These are phyloP conservation scores for Ageneiosus marmoratus DNA, from an alignment of 2,113 vertebrate species.

Conservation along the genomic window DNA sequence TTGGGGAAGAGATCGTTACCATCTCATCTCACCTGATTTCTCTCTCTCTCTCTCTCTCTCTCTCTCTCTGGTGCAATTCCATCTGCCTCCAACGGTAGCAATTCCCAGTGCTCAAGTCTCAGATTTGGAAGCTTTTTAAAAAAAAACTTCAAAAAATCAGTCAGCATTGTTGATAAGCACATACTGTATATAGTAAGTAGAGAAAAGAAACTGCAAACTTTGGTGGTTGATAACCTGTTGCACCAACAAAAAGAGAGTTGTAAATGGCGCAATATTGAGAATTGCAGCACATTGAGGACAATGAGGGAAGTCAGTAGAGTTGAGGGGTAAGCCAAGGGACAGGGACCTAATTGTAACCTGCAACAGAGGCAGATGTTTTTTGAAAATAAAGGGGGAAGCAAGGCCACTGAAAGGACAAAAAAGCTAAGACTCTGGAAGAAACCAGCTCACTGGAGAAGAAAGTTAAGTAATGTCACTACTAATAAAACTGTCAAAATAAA, in stretches of 20 bases:
- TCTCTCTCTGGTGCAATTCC: not conserved
- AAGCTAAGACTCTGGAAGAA: not conserved
- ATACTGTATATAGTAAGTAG: not conserved
- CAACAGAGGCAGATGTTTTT: not conserved
- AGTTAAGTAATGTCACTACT: not conserved
- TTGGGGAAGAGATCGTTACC: not conserved
- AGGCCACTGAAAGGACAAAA: not conserved
- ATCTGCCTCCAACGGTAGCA: not conserved
- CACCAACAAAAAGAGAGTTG: not conserved
- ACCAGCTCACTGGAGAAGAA: not conserved
- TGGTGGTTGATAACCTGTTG: not conserved
- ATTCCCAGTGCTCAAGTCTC: not conserved
- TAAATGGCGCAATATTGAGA: not conserved
- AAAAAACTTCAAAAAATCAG: not conserved
- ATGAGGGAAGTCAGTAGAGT: not conserved
- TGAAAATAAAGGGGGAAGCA: not conserved
- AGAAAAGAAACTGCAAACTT: not conserved
- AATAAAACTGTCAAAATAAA: not conserved
- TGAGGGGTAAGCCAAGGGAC: not conserved
- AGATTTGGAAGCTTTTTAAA: not conserved
- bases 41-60: too few relatives aligned
- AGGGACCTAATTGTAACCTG: not conserved
- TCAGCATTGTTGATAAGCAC: not conserved
- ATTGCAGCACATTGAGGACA: not conserved
- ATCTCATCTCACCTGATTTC: not conserved